These are phyloP conservation scores for Falcunculus frontatus DNA, from an alignment of 2,113 vertebrate species.

Conservation along the genomic window DNA sequence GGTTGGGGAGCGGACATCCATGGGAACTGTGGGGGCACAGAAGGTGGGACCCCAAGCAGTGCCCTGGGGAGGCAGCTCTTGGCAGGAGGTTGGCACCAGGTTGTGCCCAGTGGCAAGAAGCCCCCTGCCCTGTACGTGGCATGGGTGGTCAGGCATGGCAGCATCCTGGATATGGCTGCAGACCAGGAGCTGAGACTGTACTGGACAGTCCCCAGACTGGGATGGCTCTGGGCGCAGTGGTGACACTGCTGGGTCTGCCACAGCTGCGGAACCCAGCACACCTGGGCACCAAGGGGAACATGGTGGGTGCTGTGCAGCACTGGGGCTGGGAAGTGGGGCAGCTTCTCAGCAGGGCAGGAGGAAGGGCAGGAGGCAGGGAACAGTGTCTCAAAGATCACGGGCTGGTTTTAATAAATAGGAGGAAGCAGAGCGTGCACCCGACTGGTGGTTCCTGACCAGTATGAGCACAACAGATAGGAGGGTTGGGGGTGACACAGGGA, in stretches of 20 bases:
- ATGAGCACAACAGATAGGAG: not conserved
- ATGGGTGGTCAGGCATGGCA: rapidly evolving
- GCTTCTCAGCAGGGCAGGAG: not conserved
- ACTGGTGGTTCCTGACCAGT: not conserved
- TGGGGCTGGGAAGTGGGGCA: not conserved
- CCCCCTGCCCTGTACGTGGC: not conserved
- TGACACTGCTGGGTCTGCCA: not conserved
- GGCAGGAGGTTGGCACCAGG: not conserved
- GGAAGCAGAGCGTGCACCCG: not conserved
- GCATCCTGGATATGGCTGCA: not conserved
- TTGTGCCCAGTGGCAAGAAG: not conserved
- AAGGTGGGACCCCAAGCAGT: not conserved
- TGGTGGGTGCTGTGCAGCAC: not conserved
- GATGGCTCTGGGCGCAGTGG: not conserved
- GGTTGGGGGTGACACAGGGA: not conserved
- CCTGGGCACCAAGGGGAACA: not conserved
- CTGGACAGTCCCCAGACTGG: not conserved
- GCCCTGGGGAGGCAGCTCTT: not conserved
- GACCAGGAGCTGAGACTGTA: not conserved
- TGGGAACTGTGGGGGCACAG: not conserved
- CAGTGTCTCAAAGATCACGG: slow-evolving; percentile 29
- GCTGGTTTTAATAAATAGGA: not conserved
- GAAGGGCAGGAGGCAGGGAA: not conserved
- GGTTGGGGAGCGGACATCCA: rapidly evolving
- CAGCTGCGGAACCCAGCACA: not conserved